Conservation (phyloP, 2,888 invertebrate genomes). For the Drosophila atripex region DNA sequence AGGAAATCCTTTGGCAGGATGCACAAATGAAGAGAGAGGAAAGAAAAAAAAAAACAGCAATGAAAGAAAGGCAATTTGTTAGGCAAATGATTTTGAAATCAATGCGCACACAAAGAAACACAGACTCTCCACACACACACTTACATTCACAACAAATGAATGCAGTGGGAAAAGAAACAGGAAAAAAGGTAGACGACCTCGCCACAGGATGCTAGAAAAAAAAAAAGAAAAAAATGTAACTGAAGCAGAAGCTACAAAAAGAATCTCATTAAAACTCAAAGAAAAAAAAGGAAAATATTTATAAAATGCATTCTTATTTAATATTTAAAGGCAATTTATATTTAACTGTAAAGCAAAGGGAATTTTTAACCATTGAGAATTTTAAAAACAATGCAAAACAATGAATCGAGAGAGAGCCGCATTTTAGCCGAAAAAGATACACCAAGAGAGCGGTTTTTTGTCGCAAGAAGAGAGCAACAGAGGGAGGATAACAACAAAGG, state of each 20-base stretch:
- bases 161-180: conserved; percentile 8
- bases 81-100: conserved; percentile 32
- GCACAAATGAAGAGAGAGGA: not conserved
- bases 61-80: conserved; percentile 22
- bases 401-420: conserved; percentile 22
- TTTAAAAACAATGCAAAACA: conserved; percentile 49
- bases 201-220: conserved; percentile 44
- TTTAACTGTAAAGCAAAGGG: not conserved
- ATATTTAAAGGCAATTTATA: conserved; percentile 7
- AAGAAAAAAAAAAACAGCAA: not conserved
- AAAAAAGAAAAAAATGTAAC: not conserved
- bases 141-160: conserved; percentile 7
- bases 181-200: conserved; percentile 71
- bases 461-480: conserved; percentile 1
- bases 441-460: conserved; percentile 13
- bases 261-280: not conserved
- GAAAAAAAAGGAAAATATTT: not conserved
- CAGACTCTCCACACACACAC: conserved; percentile 7
- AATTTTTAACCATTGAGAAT: conserved; percentile 12
- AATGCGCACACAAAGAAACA: conserved; percentile 7
- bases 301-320: not conserved
- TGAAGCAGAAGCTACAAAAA: not conserved
- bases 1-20: not conserved
- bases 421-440: conserved; percentile 27
- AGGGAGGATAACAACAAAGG: not conserved